Base-by-base conservation (phyloP, 2,888 invertebrate genomes). In the Xestoiulus laeticollis region DNA sequence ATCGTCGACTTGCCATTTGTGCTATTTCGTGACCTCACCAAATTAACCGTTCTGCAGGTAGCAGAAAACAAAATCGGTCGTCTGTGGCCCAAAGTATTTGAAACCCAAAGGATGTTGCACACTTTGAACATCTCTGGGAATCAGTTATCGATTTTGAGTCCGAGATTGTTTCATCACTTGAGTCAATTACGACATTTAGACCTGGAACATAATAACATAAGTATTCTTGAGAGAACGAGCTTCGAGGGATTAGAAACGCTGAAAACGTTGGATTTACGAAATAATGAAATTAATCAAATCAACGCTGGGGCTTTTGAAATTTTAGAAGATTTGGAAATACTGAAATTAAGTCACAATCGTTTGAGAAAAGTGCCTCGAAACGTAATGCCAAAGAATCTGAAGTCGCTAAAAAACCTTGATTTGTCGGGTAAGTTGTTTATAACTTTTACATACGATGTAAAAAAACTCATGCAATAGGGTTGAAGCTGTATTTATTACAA, bases 101-200 rank as follows among this genome's bases (percentile, higher is more conserved):
- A 88, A 48, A 33, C 84, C 12, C 86, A 88, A 32, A 68, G 85
- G 19, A 43, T 53, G 26, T 53, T 89, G 32, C 78, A 82, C 22
- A n/a, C n/a, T 12, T 85, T 89, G 22, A 88, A 89, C 53, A 16
- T 89, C 19, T 88, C 89, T 14, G 22, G 85, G 8, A 89, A 89
- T 83, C 43, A 44, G 32, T 19, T 89, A 22, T 33, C 85, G 12
- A 33, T 44, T 30, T 14, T 89, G 68, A 87, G 88, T 32, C 84
- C 38, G 14, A 83, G 87, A 33, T 83, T 87, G 16, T 88, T 88
- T 48, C 43, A 85, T 10, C 22, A 59, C 14, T 44, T 83, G 33
- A 22, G 53, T 22, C 44, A 32, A n/a, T 44, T 88, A 16, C 86
- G 87, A 19, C 86, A 88, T 19, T 82, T 88, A 16, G 44, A 88